Base-by-base conservation (phyloP, 1,140 invertebrate genomes). In the Trichonephila inaurata region DNA sequence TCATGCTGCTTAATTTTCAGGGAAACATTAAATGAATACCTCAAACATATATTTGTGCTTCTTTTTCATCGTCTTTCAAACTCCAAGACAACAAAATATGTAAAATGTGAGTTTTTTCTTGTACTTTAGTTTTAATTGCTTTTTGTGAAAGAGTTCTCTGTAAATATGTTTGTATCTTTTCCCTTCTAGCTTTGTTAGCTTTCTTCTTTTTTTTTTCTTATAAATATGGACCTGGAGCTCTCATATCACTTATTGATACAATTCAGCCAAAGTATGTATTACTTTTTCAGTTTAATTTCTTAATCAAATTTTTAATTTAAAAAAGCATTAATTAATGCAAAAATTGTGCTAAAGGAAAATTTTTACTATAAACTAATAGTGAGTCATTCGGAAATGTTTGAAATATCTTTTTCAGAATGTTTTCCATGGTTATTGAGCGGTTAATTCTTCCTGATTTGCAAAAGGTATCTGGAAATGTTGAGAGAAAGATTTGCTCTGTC, bases 61-160 rank as follows among this genome's bases (percentile, higher is more conserved):
- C 96, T 99, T 8, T 99, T 99, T 96, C 98, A 98, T 96, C 96
- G 99, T 94, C 96, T 99, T 64, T 98, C 98, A 7, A 98, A 97
- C 0, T 98, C 98, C 0, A 99, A 99, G 96, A 99, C 99, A 0
- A 98, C 98, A 0, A 99, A 99, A 96, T 99, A 97, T 96, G 97
- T 99, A 2, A 98, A 98, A 95, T 97, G 97, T 96, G 95, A 96
- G 95, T 94, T 60, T 60, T 58, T 0, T 40, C 1, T 33, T 19
- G 7, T 5, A 33, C 21, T 19, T 7, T 28, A 40, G 4, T 40
- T 33, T 4, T 33, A 77, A 28, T 33, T 18, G 4, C 4, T 6
- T 6, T 33, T 18, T 28, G 33, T 40, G 6, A 33, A 33, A 19
- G 14, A 18, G 5, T 77, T 33, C 10, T 60, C 12, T 60, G 8